Conservation (phyloP, 2,888 invertebrate species). For the Lasioglossum villosulum region DNA sequence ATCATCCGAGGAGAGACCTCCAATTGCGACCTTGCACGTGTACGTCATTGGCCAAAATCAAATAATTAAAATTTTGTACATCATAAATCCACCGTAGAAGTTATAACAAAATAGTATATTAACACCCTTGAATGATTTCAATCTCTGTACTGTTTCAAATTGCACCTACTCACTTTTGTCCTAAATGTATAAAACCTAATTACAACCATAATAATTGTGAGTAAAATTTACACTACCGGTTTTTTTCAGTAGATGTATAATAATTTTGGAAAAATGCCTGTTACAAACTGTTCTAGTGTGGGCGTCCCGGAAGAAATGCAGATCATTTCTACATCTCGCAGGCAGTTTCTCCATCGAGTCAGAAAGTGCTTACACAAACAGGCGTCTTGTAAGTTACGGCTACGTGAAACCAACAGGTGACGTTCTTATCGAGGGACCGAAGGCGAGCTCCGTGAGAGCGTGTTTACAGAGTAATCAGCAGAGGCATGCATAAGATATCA, state of each 20-base stretch:
- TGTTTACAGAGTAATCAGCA: slow-evolving; percentile 7
- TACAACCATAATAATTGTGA: no score
- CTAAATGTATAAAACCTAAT: no score
- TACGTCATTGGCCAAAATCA: no score
- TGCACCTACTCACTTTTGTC: no score
- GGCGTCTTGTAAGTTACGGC: neutral
- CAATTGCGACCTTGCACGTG: neutral
- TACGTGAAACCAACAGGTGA: neutral
- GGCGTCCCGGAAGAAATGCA: neutral
- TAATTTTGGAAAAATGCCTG: neutral
- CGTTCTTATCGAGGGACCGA: neutral
- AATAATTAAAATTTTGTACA: neutral
- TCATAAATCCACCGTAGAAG: no score
- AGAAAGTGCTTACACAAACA: neutral
- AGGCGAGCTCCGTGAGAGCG: neutral
- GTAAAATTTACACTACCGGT: no score
- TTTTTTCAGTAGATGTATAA: no score
- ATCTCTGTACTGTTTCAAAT: no score
- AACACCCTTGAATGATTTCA: no score
- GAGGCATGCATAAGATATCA: neutral
- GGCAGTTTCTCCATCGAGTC: neutral
- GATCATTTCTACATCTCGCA: neutral
- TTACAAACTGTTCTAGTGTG: neutral
- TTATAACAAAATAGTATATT: no score
- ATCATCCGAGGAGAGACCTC: neutral